Percentiles rank a stretch among this genome's conserved stretches.
Conservation (phyloP, 2,113 vertebrate species). For the Chlorocebus sabaeus region DNA sequence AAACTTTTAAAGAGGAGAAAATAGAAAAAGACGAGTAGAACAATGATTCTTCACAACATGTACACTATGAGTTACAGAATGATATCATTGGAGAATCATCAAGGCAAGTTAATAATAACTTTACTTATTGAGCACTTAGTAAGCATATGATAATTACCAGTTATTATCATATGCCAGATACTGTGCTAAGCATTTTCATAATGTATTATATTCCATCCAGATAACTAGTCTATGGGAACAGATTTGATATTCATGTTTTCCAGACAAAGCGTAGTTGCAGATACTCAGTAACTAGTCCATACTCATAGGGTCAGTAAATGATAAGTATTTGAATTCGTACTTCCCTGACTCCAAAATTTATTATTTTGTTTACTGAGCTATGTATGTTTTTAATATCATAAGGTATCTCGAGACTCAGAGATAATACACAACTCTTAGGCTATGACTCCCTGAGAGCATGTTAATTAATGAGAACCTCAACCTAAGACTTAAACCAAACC, state of each 20-base stretch:
- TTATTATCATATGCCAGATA: neutral
- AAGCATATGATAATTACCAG: neutral
- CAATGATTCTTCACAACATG: neutral
- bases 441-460: neutral
- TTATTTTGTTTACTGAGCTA: neutral
- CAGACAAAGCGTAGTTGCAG: neutral
- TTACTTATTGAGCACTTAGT: neutral
- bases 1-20: neutral
- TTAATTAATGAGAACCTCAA: neutral
- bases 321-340: neutral
- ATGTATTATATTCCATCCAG: neutral
- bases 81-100: neutral
- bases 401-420: neutral
- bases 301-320: neutral
- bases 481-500: neutral
- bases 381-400: too few species aligned
- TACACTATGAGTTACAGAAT: neutral
- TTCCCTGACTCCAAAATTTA: neutral
- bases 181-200: neutral
- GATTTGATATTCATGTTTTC: neutral
- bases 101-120: neutral
- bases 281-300: neutral
- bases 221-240: neutral
- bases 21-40: neutral
- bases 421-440: neutral